Percentiles rank a stretch among this genome's conserved stretches.
Evolutionary conservation across 1,140 invertebrate genomes (phyloP).

Genomic region (Pissodes strobi): DNA sequence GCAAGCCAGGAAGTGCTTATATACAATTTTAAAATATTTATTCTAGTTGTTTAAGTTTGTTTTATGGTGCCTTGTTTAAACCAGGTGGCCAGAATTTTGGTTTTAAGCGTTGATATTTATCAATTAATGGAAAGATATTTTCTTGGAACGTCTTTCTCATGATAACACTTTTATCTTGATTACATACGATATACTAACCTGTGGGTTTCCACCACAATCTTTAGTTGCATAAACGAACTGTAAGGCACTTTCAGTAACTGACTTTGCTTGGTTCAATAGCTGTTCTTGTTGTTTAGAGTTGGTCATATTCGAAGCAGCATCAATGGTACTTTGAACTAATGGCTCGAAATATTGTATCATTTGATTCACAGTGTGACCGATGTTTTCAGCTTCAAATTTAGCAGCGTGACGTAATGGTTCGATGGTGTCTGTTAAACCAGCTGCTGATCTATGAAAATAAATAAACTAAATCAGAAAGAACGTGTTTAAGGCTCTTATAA

Average conservation of each 20-base stretch:
- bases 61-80: too few relatives aligned
- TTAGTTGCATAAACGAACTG: slow-evolving; percentile 86
- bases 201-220: slow-evolving; percentile 91
- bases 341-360: slow-evolving; percentile 84
- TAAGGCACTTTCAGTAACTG: slow-evolving; percentile 87
- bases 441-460: slow-evolving; percentile 60
- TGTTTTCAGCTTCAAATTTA: slow-evolving; percentile 88
- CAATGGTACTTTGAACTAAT: slow-evolving; percentile 79
- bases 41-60: too few relatives aligned
- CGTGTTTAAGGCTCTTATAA: too few relatives aligned
- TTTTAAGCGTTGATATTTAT: too few relatives aligned
- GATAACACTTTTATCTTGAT: too few relatives aligned
- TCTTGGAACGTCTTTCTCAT: too few relatives aligned
- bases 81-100: too few relatives aligned
- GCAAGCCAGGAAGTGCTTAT: too few relatives aligned
- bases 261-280: slow-evolving; percentile 91
- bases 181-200: too few relatives aligned
- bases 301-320: slow-evolving; percentile 86
- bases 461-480: too few relatives aligned
- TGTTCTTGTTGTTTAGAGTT: slow-evolving; percentile 89
- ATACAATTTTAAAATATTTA: too few relatives aligned
- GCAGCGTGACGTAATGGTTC: slow-evolving; percentile 82
- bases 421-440: slow-evolving; percentile 77
- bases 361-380: slow-evolving; percentile 86
- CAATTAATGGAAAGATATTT: too few relatives aligned